Conservation (phyloP, 2,888 invertebrate genomes). For the Chrysolina americana region DNA sequence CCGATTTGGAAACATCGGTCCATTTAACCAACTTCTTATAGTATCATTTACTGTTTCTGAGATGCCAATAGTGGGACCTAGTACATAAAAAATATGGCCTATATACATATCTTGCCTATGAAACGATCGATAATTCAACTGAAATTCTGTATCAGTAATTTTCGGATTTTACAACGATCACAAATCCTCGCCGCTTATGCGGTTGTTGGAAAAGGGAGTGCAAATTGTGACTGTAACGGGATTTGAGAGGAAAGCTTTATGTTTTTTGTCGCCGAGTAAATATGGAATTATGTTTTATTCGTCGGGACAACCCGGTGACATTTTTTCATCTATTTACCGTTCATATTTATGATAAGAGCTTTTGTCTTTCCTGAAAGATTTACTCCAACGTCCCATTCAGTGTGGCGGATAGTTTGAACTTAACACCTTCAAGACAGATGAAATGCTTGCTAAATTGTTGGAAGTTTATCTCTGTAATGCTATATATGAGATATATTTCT, state of each 20-base stretch:
- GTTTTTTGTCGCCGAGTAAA: slow-evolving; percentile 24
- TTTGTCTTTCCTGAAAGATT: slow-evolving; percentile 8
- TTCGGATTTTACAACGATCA: neutral
- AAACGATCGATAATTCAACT: neutral
- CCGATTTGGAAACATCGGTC: too few species aligned
- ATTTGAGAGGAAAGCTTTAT: slow-evolving; percentile 24
- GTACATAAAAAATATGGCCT: too few species aligned
- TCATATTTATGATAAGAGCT: slow-evolving; percentile 17
- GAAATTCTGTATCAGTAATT: slow-evolving; percentile 1
- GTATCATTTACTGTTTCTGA: too few species aligned
- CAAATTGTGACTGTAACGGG: slow-evolving; percentile 17
- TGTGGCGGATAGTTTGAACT: neutral
- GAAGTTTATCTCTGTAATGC: too few species aligned
- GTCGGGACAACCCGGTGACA: neutral
- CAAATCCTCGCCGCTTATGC: neutral
- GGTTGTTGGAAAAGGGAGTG: neutral
- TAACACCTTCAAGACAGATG: neutral
- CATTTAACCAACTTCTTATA: too few species aligned
- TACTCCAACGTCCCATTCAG: neutral
- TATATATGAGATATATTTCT: too few species aligned
- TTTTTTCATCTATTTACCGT: slow-evolving; percentile 23
- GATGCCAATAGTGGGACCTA: too few species aligned
- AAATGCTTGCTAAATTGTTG: neutral
- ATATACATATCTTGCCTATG: too few species aligned
- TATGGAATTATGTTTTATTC: slow-evolving; percentile 27